Evolutionary conservation across 2,888 invertebrate genomes (phyloP), one percentile per base, ranked within the genome.

Genomic region (Acrobasis consociella): DNA sequence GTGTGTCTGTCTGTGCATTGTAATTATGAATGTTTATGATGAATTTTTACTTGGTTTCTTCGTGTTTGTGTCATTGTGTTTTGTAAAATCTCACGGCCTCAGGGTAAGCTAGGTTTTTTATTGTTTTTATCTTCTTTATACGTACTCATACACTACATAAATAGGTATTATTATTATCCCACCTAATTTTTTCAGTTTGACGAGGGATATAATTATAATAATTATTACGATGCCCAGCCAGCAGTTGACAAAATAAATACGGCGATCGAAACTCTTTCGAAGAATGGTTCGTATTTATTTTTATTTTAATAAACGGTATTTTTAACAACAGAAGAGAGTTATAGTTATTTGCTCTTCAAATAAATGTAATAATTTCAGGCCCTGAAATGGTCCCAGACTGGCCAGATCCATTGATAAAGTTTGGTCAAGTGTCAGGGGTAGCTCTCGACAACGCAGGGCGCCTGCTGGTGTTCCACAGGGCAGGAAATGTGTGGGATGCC

Each of bases 361-460:
- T 46, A 13, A 42, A 11, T 42, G 1, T 11, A 65, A n/a, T 68
- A 60, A 49, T 51, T 56, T 22, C 71, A 94, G 94, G 89, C 15
- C 94, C 93, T 69, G 81, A 92, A 66, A 93, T 92, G 81, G 93
- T 93, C 52, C 81, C 82, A 17, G 80, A 89, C 64, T 95, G 95
- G 95, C 95, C 95, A 0, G 87, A 89, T 56, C 76, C 87, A 2
- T 70, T 82, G 5, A 81, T 93, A 2, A 89, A 89, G 67, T 72
- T 94, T 64, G 97, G 98, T 1, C 96, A 97, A 81, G 95, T 98
- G 1, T 95, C 96, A 0, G 97, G 97, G 5, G 95, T 99, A 1
- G 95, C 96, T 7, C 89, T 97, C 15, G 97, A 97, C 80, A 91
- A 89, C 2, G 79, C 90, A n/a, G 97, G 96, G 0, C 94, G 95